phyloP scores from a whole-genome alignment of 2,888 invertebrate genomes.

The Scaeva pyrastri region DNA sequence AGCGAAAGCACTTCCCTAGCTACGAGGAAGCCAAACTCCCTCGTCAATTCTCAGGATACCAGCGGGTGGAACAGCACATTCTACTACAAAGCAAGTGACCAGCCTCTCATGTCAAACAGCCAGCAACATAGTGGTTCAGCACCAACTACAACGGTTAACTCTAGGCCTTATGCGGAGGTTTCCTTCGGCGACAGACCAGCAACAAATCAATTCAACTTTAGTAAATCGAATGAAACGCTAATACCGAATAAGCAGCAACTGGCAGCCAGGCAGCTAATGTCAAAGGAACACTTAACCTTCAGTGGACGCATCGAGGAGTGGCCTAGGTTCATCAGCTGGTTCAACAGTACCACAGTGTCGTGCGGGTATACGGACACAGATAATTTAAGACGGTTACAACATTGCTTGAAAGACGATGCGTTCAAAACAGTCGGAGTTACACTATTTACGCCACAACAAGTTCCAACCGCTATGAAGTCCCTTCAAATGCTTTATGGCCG shows the following conservation, averaged over 20 bases:
- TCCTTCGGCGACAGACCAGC: neutral
- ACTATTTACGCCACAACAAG: neutral
- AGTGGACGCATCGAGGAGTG: slow-evolving; percentile 16
- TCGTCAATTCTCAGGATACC: too few species aligned
- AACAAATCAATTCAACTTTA: neutral
- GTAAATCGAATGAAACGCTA: neutral
- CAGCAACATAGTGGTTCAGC: neutral
- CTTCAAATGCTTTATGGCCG: neutral
- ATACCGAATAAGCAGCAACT: slow-evolving; percentile 7
- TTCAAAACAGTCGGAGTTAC: neutral
- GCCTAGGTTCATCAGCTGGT: slow-evolving; percentile 33
- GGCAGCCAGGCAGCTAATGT: slow-evolving; percentile 25
- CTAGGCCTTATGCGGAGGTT: too few species aligned
- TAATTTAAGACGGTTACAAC: neutral
- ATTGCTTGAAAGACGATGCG: neutral
- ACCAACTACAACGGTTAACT: too few species aligned
- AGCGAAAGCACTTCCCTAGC: neutral
- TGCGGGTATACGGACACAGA: neutral
- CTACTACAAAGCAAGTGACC: neutral
- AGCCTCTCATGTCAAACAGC: neutral
- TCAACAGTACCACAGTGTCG: slow-evolving; percentile 6
- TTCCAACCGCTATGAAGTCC: neutral
- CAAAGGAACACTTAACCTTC: slow-evolving; percentile 4
- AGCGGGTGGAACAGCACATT: neutral
- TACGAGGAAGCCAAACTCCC: too few species aligned